Percentiles rank a stretch among this genome's conserved stretches.
Conservation (phyloP, 64 coral and sea anemone genomes). For the Catalaphyllia jardinei region DNA sequence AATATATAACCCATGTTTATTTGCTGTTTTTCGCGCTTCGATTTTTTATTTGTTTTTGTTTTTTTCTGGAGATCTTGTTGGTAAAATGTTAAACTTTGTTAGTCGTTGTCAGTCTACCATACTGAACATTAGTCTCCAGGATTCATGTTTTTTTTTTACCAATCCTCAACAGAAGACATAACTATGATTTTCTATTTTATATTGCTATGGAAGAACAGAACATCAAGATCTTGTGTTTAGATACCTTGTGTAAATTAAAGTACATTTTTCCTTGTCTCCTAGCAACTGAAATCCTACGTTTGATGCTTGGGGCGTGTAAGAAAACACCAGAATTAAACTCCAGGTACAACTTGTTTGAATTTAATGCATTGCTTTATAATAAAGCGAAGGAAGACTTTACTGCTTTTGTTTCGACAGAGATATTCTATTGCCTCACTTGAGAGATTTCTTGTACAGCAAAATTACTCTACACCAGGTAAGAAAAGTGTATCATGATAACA, state of each 20-base stretch:
- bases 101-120: too few relatives aligned
- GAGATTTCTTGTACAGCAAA: slow-evolving; percentile 72
- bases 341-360: slow-evolving; percentile 11
- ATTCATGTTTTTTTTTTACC: too few relatives aligned
- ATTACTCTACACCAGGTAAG: slow-evolving; percentile 74
- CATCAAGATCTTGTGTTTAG: not conserved
- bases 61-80: too few relatives aligned
- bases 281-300: slow-evolving; percentile 68
- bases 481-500: not conserved
- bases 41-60: not conserved
- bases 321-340: slow-evolving; percentile 45
- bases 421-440: slow-evolving; percentile 65
- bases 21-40: not conserved
- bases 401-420: slow-evolving; percentile 48
- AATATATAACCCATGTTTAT: not conserved
- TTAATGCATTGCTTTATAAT: not conserved
- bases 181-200: not conserved
- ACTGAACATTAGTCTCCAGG: too few relatives aligned
- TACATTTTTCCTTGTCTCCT: slow-evolving; percentile 4
- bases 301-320: slow-evolving; percentile 73
- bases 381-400: not conserved
- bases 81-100: too few relatives aligned
- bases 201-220: not conserved
- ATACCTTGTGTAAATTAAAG: too few relatives aligned
- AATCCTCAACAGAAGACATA: too few relatives aligned